Evolutionary conservation across 2,113 vertebrate species (phyloP).

Genomic region (Rhinogobius similis): DNA sequence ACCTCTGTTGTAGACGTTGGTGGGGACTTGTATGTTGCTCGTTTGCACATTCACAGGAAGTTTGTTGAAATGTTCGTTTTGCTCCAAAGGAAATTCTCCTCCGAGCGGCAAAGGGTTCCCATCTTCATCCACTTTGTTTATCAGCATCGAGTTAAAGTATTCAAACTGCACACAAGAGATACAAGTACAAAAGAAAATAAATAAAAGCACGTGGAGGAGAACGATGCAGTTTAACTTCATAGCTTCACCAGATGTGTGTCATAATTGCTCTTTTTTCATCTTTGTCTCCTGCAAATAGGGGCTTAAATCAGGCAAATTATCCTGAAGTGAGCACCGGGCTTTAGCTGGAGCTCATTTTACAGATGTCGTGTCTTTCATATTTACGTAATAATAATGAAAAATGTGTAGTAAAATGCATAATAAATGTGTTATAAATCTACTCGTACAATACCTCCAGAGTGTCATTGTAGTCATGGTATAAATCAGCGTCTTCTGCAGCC

Average conservation of each 20-base stretch:
- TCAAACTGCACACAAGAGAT: constrained; percentile 79
- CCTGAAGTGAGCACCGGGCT: too few species aligned
- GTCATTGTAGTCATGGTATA: constrained; percentile 88
- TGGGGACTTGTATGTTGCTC: constrained; percentile 93
- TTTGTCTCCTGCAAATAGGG: too few species aligned
- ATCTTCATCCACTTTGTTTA: constrained; percentile 86
- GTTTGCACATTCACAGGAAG: constrained; percentile 86
- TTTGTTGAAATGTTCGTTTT: constrained; percentile 91
- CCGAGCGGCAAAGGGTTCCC: constrained; percentile 86
- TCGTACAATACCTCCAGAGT: constrained; percentile 83
- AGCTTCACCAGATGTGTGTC: too few species aligned
- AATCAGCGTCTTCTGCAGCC: constrained; percentile 90
- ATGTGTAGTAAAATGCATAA: not conserved
- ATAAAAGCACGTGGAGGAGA: too few species aligned
- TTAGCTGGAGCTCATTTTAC: too few species aligned
- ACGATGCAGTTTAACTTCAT: too few species aligned
- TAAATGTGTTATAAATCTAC: too few species aligned
- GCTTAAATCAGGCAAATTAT: too few species aligned
- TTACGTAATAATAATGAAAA: not conserved
- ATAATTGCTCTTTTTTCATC: too few species aligned
- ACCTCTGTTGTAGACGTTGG: constrained; percentile 96
- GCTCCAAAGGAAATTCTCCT: constrained; percentile 85
- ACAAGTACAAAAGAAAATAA: not conserved
- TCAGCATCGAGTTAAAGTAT: constrained; percentile 90
- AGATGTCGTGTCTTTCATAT: not conserved